Percentiles rank a stretch among this genome's conserved stretches.
phyloP scores from a whole-genome alignment of 2,888 invertebrate genomes.

The Amorpha juglandis region DNA sequence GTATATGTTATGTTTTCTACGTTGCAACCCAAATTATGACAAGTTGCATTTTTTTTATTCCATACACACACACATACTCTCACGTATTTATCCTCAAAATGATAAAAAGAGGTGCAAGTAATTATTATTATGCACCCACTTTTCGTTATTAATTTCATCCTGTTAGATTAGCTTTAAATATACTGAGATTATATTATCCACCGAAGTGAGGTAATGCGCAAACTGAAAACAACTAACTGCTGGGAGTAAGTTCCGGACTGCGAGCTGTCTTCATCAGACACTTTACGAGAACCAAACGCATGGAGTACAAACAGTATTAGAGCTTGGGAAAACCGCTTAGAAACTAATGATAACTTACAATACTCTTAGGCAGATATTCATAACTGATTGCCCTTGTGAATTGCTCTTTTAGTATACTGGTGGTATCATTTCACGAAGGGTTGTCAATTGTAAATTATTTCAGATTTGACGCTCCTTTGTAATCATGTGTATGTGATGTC shows the following conservation, averaged over 20 bases:
- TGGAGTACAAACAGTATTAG: neutral
- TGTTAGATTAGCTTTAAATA: neutral
- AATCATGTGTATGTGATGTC: no score
- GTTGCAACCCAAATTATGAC: no score
- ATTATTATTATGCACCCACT: no score
- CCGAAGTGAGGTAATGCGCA: neutral
- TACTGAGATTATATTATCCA: neutral
- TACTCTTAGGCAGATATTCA: neutral
- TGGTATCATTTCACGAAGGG: neutral
- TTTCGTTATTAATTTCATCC: neutral
- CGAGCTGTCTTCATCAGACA: slow-evolving; percentile 17
- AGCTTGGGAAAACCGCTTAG: neutral
- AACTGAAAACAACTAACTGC: slow-evolving; percentile 13
- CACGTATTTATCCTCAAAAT: no score
- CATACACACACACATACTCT: no score
- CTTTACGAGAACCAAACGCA: slow-evolving; percentile 4
- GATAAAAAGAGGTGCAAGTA: no score
- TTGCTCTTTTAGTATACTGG: neutral
- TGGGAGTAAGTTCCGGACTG: neutral
- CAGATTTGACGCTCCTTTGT: no score
- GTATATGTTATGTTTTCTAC: no score
- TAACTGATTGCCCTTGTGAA: neutral
- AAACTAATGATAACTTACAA: neutral
- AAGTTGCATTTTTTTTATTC: no score
- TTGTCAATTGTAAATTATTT: neutral